Conservation (phyloP, 2,797 vertebrate genomes). For the Salarias fasciatus region DNA sequence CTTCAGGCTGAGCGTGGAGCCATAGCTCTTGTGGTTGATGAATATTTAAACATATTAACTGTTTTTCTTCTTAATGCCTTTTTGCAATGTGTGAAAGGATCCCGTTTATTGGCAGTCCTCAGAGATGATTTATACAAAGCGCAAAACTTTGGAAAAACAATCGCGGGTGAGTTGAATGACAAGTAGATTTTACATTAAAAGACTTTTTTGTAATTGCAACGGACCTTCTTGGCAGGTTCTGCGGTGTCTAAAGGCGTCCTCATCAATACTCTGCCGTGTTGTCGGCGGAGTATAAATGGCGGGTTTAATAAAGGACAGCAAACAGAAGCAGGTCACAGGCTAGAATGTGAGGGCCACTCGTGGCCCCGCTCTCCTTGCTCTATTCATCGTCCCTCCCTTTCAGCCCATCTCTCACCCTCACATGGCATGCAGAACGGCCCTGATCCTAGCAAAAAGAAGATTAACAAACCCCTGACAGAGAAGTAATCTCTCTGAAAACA, state of each 20-base stretch:
- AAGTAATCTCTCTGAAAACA: constrained; percentile 77
- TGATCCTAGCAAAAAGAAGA: constrained; percentile 78
- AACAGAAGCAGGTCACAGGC: constrained; percentile 73
- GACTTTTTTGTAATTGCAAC: constrained; percentile 45
- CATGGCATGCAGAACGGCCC: constrained; percentile 57
- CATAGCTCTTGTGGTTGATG: constrained; percentile 13
- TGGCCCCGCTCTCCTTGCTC: constrained; percentile 36
- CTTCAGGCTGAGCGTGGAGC: not conserved
- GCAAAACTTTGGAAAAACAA: constrained; percentile 8
- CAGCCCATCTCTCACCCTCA: constrained; percentile 52
- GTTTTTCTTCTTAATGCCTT: not conserved
- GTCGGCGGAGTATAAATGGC: constrained; percentile 61
- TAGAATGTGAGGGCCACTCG: constrained; percentile 61
- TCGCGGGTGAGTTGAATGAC: constrained; percentile 17
- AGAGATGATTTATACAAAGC: constrained; percentile 4
- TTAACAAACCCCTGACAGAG: constrained; percentile 78
- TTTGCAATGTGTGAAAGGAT: not conserved
- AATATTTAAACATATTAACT: constrained; percentile 10
- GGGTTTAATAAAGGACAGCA: constrained; percentile 71
- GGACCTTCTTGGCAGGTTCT: constrained; percentile 29
- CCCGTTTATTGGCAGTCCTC: constrained; percentile 1
- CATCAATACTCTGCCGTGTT: constrained; percentile 57
- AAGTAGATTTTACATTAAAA: constrained; percentile 34
- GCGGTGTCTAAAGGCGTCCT: constrained; percentile 41
- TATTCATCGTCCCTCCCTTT: constrained; percentile 52